Evolutionary conservation across 2,797 vertebrate species (phyloP).

Genomic region (Salmo trutta): DNA sequence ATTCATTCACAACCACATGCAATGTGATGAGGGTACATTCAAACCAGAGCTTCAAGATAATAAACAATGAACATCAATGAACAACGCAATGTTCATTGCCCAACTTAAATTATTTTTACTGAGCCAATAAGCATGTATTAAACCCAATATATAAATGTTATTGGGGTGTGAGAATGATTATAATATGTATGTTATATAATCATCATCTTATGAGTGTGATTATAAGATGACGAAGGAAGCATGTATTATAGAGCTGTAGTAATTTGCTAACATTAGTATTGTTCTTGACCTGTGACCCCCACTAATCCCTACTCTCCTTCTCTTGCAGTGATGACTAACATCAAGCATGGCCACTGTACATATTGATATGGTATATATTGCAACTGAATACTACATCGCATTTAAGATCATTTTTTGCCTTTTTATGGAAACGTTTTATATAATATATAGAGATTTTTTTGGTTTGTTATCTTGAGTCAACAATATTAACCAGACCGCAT

Average conservation of each 20-base stretch:
- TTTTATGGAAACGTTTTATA: slow-evolving; percentile 83
- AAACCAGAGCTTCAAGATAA: not conserved
- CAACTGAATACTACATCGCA: slow-evolving; percentile 72
- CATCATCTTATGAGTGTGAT: not conserved
- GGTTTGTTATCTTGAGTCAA: slow-evolving; percentile 46
- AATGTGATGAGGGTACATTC: not conserved
- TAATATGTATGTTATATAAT: too few relatives aligned
- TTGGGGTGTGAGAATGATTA: not conserved
- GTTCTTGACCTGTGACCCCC: slow-evolving; percentile 27
- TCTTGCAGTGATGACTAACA: slow-evolving; percentile 91
- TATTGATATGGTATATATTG: slow-evolving; percentile 89
- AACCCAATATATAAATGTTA: not conserved
- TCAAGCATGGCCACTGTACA: slow-evolving; percentile 85
- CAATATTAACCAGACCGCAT: slow-evolving; percentile 44
- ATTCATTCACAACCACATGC: not conserved
- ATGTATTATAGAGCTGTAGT: not conserved
- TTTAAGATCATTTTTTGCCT: slow-evolving; percentile 49
- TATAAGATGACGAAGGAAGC: not conserved
- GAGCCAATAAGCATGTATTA: not conserved
- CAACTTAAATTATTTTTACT: not conserved
- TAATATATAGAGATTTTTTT: slow-evolving; percentile 89
- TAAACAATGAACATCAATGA: not conserved
- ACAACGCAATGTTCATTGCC: not conserved
- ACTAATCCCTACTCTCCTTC: slow-evolving; percentile 57
- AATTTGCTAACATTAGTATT: not conserved